Base-by-base conservation (phyloP, 2,113 vertebrate genomes). In the Pedetes capensis region DNA sequence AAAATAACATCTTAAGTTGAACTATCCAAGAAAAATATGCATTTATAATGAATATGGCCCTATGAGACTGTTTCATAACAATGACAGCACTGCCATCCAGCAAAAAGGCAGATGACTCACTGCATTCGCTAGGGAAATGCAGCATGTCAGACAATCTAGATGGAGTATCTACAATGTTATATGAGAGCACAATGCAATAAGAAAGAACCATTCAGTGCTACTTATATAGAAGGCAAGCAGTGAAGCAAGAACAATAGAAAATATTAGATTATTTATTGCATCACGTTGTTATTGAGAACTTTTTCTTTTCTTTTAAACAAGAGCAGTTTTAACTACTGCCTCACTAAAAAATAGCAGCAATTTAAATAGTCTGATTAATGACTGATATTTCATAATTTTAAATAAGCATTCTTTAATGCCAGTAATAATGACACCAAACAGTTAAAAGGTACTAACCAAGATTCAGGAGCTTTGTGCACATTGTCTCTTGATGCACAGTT, bases 21-120 rank as follows among this genome's bases (percentile, higher is more conserved):
- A 79, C 6, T 95, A 83, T 98, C 96, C 94, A 95, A 97, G 96
- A 93, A 97, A 96, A 97, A 97, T 88, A 94, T 22, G 83, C 95
- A 96, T 92, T 89, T 27, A 94, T 96, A 96, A 97, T 96, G 55
- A 93, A 91, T 71, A 39, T 6, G n/a, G 72, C 57, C 94, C 76
- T 89, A 92, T n/a, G 94, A 92, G 8, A 57, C 23, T 66, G 51
- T 93, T 88, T 84, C 57, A 47, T 53, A 94, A 84, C 72, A 96
- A 85, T 39, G 59, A 95, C 74, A 76, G 76, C 57, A 94, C 44
- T 16, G 39, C 49, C 44, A 85, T 87, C 89, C 71, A 78, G 49
- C 49, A 78, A 34, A 68, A 89, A 86, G 34, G 80, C 63, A 44
- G 68, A 79, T 78, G 85, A 95, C 64, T 87, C 69, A 66, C 57